Evolutionary conservation across 1,140 invertebrate genomes (phyloP).

Genomic region (Bombus affinis): DNA sequence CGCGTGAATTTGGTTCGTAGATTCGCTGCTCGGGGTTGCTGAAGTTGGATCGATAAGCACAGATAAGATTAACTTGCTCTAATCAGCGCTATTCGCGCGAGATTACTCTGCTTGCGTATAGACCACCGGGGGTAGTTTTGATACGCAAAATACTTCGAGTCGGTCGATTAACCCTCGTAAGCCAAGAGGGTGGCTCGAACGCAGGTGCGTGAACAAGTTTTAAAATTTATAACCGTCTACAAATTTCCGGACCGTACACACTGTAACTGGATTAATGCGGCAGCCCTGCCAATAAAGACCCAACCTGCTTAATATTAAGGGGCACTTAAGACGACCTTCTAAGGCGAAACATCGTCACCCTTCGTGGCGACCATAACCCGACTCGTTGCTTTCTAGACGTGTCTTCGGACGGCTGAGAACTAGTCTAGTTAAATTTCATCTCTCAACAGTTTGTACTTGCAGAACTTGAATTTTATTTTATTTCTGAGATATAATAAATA

Average conservation of each 20-base stretch:
- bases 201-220: slow-evolving; percentile 65
- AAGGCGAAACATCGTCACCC: slow-evolving; percentile 48
- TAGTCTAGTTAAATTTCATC: neutral
- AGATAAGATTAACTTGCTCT: too few species aligned
- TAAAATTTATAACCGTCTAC: slow-evolving; percentile 67
- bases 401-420: too few species aligned
- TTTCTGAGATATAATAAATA: too few species aligned
- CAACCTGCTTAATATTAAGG: slow-evolving; percentile 63
- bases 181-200: slow-evolving; percentile 16
- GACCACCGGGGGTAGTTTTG: neutral
- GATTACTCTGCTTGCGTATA: neutral
- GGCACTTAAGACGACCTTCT: slow-evolving; percentile 53
- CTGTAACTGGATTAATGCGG: slow-evolving; percentile 62
- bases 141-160: slow-evolving; percentile 33
- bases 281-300: slow-evolving; percentile 60
- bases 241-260: slow-evolving; percentile 52
- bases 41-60: too few species aligned
- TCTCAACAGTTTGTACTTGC: neutral
- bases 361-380: neutral
- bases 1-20: too few species aligned
- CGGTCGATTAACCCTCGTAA: slow-evolving; percentile 46
- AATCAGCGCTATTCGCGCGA: too few species aligned
- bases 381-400: neutral
- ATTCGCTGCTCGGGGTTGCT: too few species aligned
- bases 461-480: too few species aligned